These are phyloP conservation scores for Octonoba sinensis DNA, from an alignment of 2,888 invertebrate species.

Conservation along the genomic window DNA sequence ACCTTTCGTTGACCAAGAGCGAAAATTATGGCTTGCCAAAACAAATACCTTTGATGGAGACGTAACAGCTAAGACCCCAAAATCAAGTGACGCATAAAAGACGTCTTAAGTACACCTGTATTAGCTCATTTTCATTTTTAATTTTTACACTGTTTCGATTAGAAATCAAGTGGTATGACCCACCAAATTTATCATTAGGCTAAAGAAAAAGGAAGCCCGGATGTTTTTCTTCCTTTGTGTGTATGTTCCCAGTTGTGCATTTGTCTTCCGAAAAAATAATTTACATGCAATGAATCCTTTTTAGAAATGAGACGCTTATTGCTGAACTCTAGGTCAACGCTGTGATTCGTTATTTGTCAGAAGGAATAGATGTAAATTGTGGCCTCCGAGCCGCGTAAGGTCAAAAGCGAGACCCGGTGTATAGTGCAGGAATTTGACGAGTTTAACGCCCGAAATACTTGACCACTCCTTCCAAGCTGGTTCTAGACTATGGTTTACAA, in stretches of 20 bases:
- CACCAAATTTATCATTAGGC: too few species aligned
- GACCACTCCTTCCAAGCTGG: not conserved
- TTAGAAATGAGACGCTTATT: constrained; percentile 36
- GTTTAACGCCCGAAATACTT: constrained; percentile 27
- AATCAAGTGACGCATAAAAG: too few species aligned
- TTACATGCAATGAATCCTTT: constrained; percentile 21
- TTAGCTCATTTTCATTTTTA: too few species aligned
- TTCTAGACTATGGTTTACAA: not conserved
- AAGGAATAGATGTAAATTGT: constrained; percentile 11
- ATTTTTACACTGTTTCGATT: too few species aligned
- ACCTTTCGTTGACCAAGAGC: too few species aligned
- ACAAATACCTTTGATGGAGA: too few species aligned
- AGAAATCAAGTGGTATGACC: too few species aligned
- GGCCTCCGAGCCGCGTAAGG: not conserved
- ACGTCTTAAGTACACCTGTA: too few species aligned
- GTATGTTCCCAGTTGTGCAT: not conserved
- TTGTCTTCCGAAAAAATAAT: constrained; percentile 1
- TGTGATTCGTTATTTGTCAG: constrained; percentile 30
- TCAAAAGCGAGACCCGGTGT: constrained; percentile 16
- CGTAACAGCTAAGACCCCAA: too few species aligned
- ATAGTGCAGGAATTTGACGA: constrained; percentile 9
- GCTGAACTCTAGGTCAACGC: constrained; percentile 31
- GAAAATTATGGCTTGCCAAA: too few species aligned
- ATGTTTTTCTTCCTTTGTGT: constrained; percentile 11
- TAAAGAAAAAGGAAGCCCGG: not conserved